Evolutionary conservation across 2,113 vertebrate genomes (phyloP), one percentile per base, ranked within the genome.

Genomic region (Glaucidium brasilianum): DNA sequence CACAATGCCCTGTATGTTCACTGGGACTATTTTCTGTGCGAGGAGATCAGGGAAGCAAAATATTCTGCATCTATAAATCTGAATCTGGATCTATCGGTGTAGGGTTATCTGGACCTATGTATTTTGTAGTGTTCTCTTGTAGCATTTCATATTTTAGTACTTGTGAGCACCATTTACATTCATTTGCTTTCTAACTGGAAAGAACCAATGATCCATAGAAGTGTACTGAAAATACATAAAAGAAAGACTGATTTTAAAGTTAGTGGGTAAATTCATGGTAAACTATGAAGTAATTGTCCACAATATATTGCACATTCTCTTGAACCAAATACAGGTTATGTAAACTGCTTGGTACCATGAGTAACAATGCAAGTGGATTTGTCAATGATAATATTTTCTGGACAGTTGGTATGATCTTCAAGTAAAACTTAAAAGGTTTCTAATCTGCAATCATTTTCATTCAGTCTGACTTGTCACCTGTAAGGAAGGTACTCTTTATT

Each of bases 361-460:
- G 35, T 63, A 67, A 27, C 18, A 35, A 15, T 37, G n/a, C 45
- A 88, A 85, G 34, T 11, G 12, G 79, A 30, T 87, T 95, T 92
- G 59, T 52, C 88, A 73, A 76, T 93, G 79, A 37, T 73, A 63
- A 22, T 85, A 60, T 69, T 69, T 97, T 95, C 74, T 95, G 64
- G 39, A 43, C n/a, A 37, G 30, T 91, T 73, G 74, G n/a, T 66
- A 75, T 41, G 29, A 62, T 88, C 71, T 91, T 92, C 37, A 92
- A 37, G 37, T 80, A 92, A 88, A 96, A 89, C 55, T 67, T 96
- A 82, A 92, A 75, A 91, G 81, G 47, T 32, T 32, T 91, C 29
- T 88, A 68, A 63, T 60, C 72, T 68, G 88, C 37, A 56, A 14
- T 39, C 84, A 37, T 41, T 85, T 92, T 95, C 13, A 34, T 89